A percentile compares a stretch with the other conserved stretches of the same genome.
These are phyloP conservation scores for Megalurothrips usitatus DNA, from an alignment of 2,888 invertebrate genomes.

Conservation along the genomic window DNA sequence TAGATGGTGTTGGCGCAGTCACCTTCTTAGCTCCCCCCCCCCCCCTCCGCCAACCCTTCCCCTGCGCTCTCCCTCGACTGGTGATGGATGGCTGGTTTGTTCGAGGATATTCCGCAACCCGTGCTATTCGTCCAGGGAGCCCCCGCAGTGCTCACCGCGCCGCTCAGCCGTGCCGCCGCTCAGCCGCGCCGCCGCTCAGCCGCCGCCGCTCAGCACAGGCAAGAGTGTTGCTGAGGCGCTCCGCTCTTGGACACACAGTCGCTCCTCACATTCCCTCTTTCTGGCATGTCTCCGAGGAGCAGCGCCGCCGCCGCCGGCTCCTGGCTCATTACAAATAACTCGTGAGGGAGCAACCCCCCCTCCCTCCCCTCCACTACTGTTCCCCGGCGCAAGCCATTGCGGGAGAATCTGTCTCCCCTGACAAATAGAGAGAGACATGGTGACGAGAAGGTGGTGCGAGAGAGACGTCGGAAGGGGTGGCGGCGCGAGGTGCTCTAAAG, in stretches of 20 bases:
- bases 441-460: not conserved
- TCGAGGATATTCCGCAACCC: conserved; percentile 20
- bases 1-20: not conserved
- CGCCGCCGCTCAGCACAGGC: not conserved
- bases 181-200: not conserved
- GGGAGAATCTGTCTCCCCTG: not conserved
- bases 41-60: not conserved
- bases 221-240: not conserved
- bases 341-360: too few species aligned
- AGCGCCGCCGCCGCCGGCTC: too few species aligned
- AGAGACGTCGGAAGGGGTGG: not conserved
- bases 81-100: conserved; percentile 22
- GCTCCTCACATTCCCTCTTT: not conserved
- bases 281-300: not conserved
- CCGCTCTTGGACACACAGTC: too few species aligned
- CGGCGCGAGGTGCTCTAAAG: too few species aligned
- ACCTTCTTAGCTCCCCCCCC: not conserved
- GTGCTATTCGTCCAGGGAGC: not conserved
- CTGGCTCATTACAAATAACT: too few species aligned
- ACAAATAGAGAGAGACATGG: conserved; percentile 11
- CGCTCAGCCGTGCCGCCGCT: not conserved
- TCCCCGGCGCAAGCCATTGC: too few species aligned
- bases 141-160: not conserved
- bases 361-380: too few species aligned
- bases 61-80: not conserved